Percentiles rank a stretch among this genome's conserved stretches.
Conservation (phyloP, 2,113 vertebrate genomes). For the Phyllopteryx taeniolatus region DNA sequence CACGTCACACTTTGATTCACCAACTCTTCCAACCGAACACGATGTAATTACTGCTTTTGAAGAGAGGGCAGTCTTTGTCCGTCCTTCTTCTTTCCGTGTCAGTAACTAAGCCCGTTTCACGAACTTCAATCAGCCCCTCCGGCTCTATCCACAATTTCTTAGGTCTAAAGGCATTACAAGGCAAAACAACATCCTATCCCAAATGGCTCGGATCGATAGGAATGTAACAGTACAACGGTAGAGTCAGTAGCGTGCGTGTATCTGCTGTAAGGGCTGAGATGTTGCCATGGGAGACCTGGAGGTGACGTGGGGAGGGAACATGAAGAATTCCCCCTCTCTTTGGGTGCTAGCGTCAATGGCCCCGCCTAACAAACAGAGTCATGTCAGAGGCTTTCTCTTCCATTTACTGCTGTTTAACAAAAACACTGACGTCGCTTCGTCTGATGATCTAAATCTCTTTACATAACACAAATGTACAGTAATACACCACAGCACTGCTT, state of each 20-base stretch:
- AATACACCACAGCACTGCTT: neutral
- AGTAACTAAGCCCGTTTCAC: conserved; percentile 3
- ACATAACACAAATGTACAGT: neutral
- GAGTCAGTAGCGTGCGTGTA: neutral
- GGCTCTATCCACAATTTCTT: neutral
- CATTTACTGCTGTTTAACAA: conserved; percentile 10
- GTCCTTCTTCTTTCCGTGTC: conserved; percentile 7
- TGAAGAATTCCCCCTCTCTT: conserved; percentile 27
- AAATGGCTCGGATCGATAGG: neutral
- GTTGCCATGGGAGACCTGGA: conserved; percentile 39
- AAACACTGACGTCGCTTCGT: conserved; percentile 23
- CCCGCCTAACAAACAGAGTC: conserved; percentile 4
- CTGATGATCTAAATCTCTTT: conserved; percentile 16
- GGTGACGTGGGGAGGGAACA: conserved; percentile 30
- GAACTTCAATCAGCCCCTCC: conserved; percentile 1
- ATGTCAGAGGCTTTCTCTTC: conserved; percentile 24
- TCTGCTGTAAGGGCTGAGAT: neutral
- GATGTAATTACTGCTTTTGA: conserved; percentile 42
- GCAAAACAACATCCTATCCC: neutral
- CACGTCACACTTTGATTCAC: conserved; percentile 55
- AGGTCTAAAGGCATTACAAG: neutral
- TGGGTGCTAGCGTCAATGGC: conserved; percentile 31
- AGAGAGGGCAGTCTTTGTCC: conserved; percentile 29
- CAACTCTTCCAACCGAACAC: conserved; percentile 43
- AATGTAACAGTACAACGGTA: neutral